Percentiles rank a stretch among this genome's conserved stretches.
Evolutionary conservation across 2,888 invertebrate genomes (phyloP).

Genomic region (Drosophila phalerata): DNA sequence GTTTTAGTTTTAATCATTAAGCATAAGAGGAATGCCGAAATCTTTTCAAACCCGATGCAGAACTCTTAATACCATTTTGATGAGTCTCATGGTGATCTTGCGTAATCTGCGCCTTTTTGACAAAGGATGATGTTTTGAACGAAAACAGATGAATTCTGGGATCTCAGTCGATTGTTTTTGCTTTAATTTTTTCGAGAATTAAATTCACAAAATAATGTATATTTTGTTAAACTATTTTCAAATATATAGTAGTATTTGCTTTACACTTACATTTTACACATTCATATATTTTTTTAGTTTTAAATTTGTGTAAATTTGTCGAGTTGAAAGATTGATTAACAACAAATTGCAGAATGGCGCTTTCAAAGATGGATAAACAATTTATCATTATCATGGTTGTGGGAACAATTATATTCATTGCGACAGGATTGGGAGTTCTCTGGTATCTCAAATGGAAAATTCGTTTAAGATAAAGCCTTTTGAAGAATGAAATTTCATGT

Average conservation of each 20-base stretch:
- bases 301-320: not conserved
- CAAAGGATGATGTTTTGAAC: not conserved
- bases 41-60: too few species aligned
- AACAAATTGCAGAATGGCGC: conserved; percentile 2
- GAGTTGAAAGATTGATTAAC: not conserved
- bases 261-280: not conserved
- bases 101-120: not conserved
- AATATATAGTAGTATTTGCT: conserved; percentile 10
- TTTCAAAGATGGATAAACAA: not conserved
- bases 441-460: conserved; percentile 6
- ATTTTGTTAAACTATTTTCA: not conserved
- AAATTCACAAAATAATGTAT: not conserved
- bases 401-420: not conserved
- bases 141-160: not conserved
- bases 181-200: not conserved
- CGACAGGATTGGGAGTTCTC: not conserved
- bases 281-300: not conserved
- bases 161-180: not conserved
- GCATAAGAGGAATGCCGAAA: not conserved
- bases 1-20: too few species aligned
- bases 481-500: not conserved
- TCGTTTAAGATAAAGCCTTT: not conserved
- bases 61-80: not conserved
- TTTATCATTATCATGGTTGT: conserved; percentile 11
- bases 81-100: not conserved